Evolutionary conservation across 2,113 vertebrate genomes (phyloP), one percentile per base, ranked within the genome.

Genomic region (Alosa alosa): DNA sequence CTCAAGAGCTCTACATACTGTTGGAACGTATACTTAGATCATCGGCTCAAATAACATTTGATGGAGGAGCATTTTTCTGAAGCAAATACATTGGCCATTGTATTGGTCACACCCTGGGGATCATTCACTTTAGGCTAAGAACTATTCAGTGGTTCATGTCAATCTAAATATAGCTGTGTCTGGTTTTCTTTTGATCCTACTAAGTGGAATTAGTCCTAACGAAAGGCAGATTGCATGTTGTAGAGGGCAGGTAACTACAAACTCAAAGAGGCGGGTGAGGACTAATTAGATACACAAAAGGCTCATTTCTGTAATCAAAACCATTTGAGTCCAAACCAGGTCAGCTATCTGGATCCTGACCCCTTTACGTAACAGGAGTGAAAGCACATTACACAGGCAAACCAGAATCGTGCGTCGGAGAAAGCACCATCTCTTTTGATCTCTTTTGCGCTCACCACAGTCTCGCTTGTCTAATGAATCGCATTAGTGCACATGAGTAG

Each of bases 281-380:
- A 84, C 36, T 44, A 31, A 84, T 85, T 31, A 49, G 50, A 57
- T 50, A 22, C 81, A 81, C 84, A 7, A 39, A 81, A 22, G 83
- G 72, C 68, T 83, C 64, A 11, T 39, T 20, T 39, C 68, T 39
- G 18, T 78, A 25, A 60, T 81, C 64, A 75, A 9, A 6, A 36
- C 0, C n/a, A 68, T 50, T 36, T 64, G 89, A 81, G 83, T 55
- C 88, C 36, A 88, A 39, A 75, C 9, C n/a, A 25, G 64, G 36
- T 36, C 68, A 75, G 31, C 15, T 36, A 68, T 45, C 0, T 41
- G 17, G 82, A 81, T 86, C 84, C 84, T 88, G 84, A 89, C 83
- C 86, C 3, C 25, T 92, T 94, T 92, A 93, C 85, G 84, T 90
- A 92, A 93, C 87, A 85, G 55, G 81, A 31, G 85, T 36, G 82